phyloP scores from a whole-genome alignment of 2,888 invertebrate genomes.

The Nephrotoma appendiculata region DNA sequence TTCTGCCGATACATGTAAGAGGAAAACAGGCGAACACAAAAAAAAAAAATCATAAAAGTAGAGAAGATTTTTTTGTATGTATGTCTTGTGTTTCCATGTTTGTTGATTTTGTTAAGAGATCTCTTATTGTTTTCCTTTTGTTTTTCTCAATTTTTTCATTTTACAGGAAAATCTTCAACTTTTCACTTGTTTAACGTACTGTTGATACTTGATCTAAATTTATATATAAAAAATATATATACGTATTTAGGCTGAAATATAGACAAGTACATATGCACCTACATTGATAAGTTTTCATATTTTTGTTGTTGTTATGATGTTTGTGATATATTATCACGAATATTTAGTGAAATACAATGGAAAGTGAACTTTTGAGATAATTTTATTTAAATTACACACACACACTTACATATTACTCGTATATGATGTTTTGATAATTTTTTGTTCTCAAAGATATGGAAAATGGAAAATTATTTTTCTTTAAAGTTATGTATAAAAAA shows the following conservation, averaged over 20 bases:
- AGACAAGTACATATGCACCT: not conserved
- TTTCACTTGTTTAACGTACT: not conserved
- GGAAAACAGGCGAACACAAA: not conserved
- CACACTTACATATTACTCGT: too few relatives aligned
- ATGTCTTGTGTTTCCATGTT: not conserved
- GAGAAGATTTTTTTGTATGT: not conserved
- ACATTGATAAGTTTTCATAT: not conserved
- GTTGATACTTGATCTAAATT: not conserved
- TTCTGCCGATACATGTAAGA: not conserved
- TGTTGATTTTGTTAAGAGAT: not conserved
- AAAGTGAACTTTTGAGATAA: not conserved
- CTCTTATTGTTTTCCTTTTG: not conserved
- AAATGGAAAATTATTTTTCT: not conserved
- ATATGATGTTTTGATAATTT: not conserved
- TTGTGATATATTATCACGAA: not conserved
- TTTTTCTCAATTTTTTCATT: not conserved
- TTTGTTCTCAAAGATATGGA: not conserved
- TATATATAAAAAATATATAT: not conserved
- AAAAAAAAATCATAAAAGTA: not conserved
- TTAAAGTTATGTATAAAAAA: not conserved
- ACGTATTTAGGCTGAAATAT: not conserved
- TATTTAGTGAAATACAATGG: not conserved
- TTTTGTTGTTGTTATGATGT: not conserved
- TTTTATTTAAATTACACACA: not conserved
- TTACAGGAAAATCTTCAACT: not conserved